Percentiles rank a stretch among this genome's conserved stretches.
Evolutionary conservation across 2,888 invertebrate species (phyloP).

Genomic region (Leptogaster cylindrica): DNA sequence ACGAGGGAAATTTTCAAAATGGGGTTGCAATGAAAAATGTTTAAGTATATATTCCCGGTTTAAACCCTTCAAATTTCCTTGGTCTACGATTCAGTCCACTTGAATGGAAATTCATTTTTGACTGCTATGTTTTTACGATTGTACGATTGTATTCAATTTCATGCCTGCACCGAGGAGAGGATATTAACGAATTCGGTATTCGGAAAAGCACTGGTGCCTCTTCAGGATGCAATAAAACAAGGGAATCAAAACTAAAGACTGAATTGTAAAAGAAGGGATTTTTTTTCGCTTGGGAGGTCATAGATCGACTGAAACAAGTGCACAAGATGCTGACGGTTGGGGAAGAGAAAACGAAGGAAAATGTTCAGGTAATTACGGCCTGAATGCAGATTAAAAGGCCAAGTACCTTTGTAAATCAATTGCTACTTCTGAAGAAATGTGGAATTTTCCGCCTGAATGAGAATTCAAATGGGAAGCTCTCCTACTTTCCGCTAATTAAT

Average conservation of each 20-base stretch:
- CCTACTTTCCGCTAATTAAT: too few species aligned
- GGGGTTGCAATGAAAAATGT: background rate
- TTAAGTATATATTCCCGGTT: background rate
- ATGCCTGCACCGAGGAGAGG: background rate
- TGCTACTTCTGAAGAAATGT: background rate
- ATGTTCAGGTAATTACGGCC: conserved; percentile 4
- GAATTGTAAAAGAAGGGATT: background rate
- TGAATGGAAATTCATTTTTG: background rate
- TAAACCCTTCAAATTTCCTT: background rate
- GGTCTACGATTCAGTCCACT: background rate
- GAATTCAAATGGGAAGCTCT: too few species aligned
- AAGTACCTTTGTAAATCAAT: conserved; percentile 3
- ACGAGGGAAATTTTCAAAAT: background rate
- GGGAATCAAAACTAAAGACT: background rate
- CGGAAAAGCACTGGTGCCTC: background rate
- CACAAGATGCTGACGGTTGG: too few species aligned
- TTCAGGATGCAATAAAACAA: background rate
- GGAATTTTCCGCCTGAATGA: too few species aligned
- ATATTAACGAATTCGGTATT: conserved; percentile 8
- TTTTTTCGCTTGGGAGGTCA: background rate
- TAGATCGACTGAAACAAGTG: background rate
- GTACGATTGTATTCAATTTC: background rate
- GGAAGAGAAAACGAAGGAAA: background rate
- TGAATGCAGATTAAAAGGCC: conserved; percentile 9
- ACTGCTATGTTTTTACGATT: background rate